A percentile compares a stretch with the other conserved stretches of the same genome.
These are phyloP conservation scores for Eupsilia transversa DNA, from an alignment of 2,888 invertebrate genomes.

Conservation along the genomic window DNA sequence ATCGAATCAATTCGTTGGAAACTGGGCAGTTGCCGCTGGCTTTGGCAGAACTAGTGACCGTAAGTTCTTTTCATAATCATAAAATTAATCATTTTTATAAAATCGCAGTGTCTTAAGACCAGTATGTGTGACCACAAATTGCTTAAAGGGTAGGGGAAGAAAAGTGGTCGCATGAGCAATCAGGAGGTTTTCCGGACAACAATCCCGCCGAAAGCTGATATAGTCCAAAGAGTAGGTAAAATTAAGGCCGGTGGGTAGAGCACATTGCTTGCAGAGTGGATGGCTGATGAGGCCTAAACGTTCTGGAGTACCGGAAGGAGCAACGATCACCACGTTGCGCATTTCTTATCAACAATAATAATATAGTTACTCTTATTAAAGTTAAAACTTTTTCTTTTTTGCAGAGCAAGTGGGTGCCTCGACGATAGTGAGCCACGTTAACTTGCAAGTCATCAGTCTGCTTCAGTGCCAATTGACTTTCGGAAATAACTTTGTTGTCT, in stretches of 20 bases:
- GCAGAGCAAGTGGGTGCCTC: constrained; percentile 71
- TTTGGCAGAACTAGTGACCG: constrained; percentile 79
- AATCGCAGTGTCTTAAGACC: background rate
- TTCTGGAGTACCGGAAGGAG: background rate
- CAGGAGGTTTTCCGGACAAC: background rate
- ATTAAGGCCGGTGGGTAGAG: background rate
- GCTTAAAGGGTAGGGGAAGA: background rate
- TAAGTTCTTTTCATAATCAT: constrained; percentile 63
- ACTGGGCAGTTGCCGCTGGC: constrained; percentile 76
- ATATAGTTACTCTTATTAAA: constrained; percentile 18
- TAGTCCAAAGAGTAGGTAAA: too few species aligned
- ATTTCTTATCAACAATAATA: background rate
- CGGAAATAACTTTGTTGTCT: constrained; percentile 64
- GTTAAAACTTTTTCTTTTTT: constrained; percentile 11
- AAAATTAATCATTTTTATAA: background rate
- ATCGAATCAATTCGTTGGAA: constrained; percentile 72
- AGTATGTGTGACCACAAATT: too few species aligned
- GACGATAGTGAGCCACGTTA: constrained; percentile 73
- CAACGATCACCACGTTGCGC: background rate
- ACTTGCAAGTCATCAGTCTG: constrained; percentile 73
- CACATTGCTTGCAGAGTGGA: background rate
- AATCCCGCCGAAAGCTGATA: background rate
- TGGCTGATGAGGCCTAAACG: background rate
- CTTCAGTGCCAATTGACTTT: constrained; percentile 68
- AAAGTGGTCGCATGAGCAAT: background rate